Conservation (phyloP, 2,888 invertebrate species). For the Galerucella calmariensis region DNA sequence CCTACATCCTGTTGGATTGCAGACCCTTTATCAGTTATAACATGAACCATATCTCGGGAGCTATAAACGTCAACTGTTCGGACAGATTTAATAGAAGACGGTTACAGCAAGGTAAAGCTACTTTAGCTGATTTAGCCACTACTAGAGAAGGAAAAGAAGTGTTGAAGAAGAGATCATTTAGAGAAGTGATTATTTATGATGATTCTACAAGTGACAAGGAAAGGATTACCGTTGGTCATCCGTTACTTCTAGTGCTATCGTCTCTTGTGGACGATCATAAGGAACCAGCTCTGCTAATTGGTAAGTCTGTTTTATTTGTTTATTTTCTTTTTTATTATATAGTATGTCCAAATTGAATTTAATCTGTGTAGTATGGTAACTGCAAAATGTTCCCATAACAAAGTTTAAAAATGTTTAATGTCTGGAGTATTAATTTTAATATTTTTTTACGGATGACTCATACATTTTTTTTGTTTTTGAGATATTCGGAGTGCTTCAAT, state of each 20-base stretch:
- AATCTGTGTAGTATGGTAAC: no score
- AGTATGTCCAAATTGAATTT: no score
- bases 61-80: slow-evolving; percentile 78
- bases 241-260: slow-evolving; percentile 73
- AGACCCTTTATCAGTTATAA: slow-evolving; percentile 78
- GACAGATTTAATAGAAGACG: slow-evolving; percentile 76
- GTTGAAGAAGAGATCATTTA: slow-evolving; percentile 67
- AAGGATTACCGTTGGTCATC: slow-evolving; percentile 69
- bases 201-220: slow-evolving; percentile 74
- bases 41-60: slow-evolving; percentile 74
- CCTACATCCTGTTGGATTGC: slow-evolving; percentile 72
- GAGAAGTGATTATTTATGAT: slow-evolving; percentile 77
- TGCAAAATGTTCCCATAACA: not conserved
- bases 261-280: slow-evolving; percentile 76
- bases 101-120: slow-evolving; percentile 74
- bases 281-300: slow-evolving; percentile 74
- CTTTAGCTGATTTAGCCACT: slow-evolving; percentile 72
- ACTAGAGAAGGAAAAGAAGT: slow-evolving; percentile 73
- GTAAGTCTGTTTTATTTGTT: slow-evolving; percentile 65
- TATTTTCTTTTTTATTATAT: not conserved
- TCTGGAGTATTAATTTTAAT: not conserved
- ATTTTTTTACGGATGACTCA: not conserved
- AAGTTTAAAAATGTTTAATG: not conserved
- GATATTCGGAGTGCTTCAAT: no score
- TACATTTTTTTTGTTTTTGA: not conserved